A percentile compares a stretch with the other conserved stretches of the same genome.
phyloP scores from a whole-genome alignment of 2,113 vertebrate genomes.

The Sapayoa aenigma region DNA sequence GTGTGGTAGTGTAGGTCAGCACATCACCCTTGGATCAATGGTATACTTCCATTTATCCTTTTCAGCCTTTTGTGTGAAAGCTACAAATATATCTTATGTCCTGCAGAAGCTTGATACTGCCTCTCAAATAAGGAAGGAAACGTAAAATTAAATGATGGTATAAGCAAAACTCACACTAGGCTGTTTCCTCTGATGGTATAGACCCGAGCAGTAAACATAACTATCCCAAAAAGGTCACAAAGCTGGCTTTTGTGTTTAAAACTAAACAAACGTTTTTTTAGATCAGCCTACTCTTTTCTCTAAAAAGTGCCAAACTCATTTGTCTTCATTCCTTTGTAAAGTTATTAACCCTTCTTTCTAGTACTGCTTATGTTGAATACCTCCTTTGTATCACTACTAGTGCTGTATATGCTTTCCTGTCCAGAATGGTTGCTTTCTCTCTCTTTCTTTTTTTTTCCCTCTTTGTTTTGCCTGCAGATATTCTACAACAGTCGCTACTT shows the following conservation, averaged over 20 bases:
- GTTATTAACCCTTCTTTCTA: neutral
- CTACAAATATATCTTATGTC: neutral
- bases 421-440: neutral
- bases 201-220: neutral
- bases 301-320: neutral
- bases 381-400: neutral
- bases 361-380: neutral
- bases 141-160: neutral
- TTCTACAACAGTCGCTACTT: neutral
- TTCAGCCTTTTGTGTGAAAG: neutral
- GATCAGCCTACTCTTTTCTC: neutral
- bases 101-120: neutral
- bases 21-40: neutral
- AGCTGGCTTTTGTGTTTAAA: neutral
- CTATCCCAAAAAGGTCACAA: neutral
- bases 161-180: neutral
- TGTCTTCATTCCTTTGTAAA: neutral
- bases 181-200: neutral
- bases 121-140: neutral
- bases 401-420: neutral
- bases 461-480: neutral
- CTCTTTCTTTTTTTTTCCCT: neutral
- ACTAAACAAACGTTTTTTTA: neutral
- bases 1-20: rapidly evolving
- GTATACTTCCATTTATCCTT: neutral